Base-by-base conservation (phyloP, 2,113 vertebrate species). In the Lanius ludovicianus region DNA sequence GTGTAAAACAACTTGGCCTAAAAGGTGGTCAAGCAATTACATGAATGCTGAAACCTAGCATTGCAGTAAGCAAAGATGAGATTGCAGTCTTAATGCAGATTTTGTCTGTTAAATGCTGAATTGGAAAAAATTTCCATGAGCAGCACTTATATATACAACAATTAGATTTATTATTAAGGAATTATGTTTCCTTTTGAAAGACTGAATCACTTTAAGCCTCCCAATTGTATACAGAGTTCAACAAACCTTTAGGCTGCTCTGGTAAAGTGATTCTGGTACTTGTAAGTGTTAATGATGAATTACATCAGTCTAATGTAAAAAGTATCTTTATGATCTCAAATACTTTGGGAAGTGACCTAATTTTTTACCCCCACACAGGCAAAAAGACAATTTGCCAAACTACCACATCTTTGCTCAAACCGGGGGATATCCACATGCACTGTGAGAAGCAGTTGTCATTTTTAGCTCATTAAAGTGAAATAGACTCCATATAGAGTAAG, bases 331-430 rank as follows among this genome's bases (percentile, higher is more conserved):
- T 88, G 59, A 70, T 47, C 55, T 85, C 79, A 70, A 77, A 77
- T 39, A 22, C 7, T 63, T 73, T 24, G 28, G 17, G 76, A 82
- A 89, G 39, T 53, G 19, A 14, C 59, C 62, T 87, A 20, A 59
- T 79, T 93, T 93, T 39, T 24, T 52, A 80, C 33, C 35, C 35
- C 44, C 6, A 16, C 6, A 2, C 14, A 41, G 62, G 30, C 46
- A 42, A 63, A 93, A 63, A 62, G 22, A n/a, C 28, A 46, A 44
- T 33, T 67, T 56, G 31, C 24, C 25, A 33, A 59, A 25, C 46
- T 56, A 30, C 42, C 1, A 1, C 41, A 70, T 13, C 59, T 4
- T 0, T 47, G 52, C 28, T 14, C 46, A 35, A 22, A 46, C 16
- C 2, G 8, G 13, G 9, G 18, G 9, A 25, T 46, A 12, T 7